A percentile compares a stretch with the other conserved stretches of the same genome.
Evolutionary conservation across 2,113 vertebrate genomes (phyloP).

Genomic region (Todiramphus saurophagus): DNA sequence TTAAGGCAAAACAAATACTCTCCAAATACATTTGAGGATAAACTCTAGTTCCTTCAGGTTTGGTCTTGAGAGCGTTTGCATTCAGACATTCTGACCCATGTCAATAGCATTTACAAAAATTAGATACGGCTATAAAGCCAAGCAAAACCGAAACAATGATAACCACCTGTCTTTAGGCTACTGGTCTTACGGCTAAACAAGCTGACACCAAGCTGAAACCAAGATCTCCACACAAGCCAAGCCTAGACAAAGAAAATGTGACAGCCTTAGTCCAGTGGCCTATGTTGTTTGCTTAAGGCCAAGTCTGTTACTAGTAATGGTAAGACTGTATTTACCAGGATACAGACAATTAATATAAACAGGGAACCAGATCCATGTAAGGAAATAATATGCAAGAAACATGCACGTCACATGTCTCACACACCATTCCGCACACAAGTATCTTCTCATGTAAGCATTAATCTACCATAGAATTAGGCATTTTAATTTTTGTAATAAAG

Average conservation of each 20-base stretch:
- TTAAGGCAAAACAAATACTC: background rate
- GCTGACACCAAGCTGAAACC: background rate
- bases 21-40: background rate
- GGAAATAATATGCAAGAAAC: background rate
- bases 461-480: background rate
- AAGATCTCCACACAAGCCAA: background rate
- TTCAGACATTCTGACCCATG: background rate
- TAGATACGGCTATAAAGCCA: background rate
- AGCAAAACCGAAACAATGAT: background rate
- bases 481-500: background rate
- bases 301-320: background rate
- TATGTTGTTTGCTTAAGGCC: background rate
- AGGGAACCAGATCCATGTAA: background rate
- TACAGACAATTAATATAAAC: background rate
- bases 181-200: background rate
- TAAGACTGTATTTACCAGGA: background rate
- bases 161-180: accelerated
- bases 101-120: background rate
- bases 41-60: background rate
- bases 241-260: background rate
- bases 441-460: background rate
- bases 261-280: background rate
- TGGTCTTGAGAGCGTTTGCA: background rate
- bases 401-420: background rate
- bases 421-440: background rate